Evolutionary conservation across 1,140 invertebrate species (phyloP).

Genomic region (Condylostylus longicornis): DNA sequence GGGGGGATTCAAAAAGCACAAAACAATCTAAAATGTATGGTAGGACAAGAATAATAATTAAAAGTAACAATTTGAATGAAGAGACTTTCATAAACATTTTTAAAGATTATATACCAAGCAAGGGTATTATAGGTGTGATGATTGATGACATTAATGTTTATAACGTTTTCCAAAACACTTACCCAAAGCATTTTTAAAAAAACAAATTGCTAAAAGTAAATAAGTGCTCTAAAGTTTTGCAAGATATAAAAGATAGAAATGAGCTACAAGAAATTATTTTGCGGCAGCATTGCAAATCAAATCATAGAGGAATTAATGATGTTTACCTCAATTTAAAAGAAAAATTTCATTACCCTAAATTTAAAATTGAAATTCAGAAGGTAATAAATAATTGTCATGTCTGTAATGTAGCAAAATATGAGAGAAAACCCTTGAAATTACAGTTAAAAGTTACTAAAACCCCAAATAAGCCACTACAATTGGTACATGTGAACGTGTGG

Average conservation of each 20-base stretch:
- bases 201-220: constrained; percentile 3
- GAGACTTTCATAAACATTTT: neutral
- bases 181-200: constrained; percentile 3
- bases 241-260: constrained; percentile 3
- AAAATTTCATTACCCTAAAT: constrained; percentile 11
- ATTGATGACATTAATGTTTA: constrained; percentile 1
- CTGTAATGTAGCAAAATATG: constrained; percentile 11
- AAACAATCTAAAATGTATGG: neutral
- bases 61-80: neutral
- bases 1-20: neutral
- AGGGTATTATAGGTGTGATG: too few species aligned
- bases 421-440: constrained; percentile 11
- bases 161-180: constrained; percentile 3
- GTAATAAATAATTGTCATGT: constrained; percentile 11
- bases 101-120: too few species aligned
- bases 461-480: too few species aligned
- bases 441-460: constrained; percentile 3
- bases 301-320: constrained; percentile 12
- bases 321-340: constrained; percentile 8
- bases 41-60: neutral
- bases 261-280: constrained; percentile 1
- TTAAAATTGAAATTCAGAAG: constrained; percentile 10
- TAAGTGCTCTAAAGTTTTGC: too few species aligned
- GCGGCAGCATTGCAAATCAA: constrained; percentile 4
- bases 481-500: too few species aligned